These are phyloP conservation scores for Psittacula cyanocephala DNA, from an alignment of 2,113 vertebrate genomes.

Conservation along the genomic window DNA sequence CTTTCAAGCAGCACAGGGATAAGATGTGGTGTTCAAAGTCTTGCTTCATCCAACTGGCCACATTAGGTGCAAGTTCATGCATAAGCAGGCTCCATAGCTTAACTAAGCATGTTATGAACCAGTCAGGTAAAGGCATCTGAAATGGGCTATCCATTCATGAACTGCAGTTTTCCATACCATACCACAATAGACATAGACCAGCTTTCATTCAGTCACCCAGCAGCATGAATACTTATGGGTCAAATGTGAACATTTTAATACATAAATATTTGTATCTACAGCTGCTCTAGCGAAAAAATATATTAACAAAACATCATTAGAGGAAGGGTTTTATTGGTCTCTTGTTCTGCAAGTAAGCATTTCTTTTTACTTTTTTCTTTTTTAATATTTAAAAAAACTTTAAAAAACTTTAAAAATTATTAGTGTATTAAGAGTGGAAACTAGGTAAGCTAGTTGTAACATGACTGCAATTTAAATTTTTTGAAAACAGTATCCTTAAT, in stretches of 20 bases:
- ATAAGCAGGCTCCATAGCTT: not conserved
- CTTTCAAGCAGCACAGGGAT: constrained; percentile 2
- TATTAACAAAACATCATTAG: not conserved
- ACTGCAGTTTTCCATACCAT: not conserved
- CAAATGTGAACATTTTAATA: not conserved
- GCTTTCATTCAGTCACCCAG: not conserved
- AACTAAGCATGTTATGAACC: constrained; percentile 7
- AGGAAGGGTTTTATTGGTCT: not conserved
- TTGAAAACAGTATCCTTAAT: not conserved
- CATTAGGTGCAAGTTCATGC: not conserved
- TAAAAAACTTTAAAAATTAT: not conserved
- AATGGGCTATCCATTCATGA: not conserved
- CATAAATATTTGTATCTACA: not conserved
- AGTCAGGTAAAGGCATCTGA: not conserved
- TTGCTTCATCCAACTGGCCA: constrained; percentile 44
- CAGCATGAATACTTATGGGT: not conserved
- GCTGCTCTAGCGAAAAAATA: not conserved
- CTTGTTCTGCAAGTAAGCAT: not conserved
- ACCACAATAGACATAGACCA: not conserved
- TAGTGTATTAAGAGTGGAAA: not conserved
- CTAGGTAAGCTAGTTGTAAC: not conserved
- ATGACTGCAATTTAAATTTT: not conserved
- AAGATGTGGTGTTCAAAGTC: constrained; percentile 10
- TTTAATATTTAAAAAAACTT: not conserved
- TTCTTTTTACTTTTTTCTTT: not conserved